Evolutionary conservation across 2,888 invertebrate species (phyloP), one percentile per base, ranked within the genome.

Genomic region (Archaeoteleia sp.): DNA sequence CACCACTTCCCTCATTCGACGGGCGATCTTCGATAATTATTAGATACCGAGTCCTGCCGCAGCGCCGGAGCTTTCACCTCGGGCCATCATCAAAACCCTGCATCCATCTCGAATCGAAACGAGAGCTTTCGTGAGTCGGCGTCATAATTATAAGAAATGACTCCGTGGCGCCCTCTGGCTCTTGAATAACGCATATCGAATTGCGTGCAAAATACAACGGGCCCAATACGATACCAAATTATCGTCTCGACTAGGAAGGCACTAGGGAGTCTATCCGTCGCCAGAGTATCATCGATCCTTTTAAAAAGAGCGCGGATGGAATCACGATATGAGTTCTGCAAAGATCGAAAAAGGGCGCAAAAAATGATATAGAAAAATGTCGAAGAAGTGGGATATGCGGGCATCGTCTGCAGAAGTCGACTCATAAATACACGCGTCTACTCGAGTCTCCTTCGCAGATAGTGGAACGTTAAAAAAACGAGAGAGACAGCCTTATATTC

Each of bases 1-100:
- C 51, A 15, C 48, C 46, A 54, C 67, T 72, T 74, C 74, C 74
- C 74, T 74, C 75, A 69, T 75, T 76, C 72, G 66, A 71, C 70
- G 54, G 71, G 61, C 67, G 68, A 74, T 75, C 75, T 67, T 69
- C 76, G 75, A 80, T 80, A 80, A 82, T 82, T 80, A 81, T 80
- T 74, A 77, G 78, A 79, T 72, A 42, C 40, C 54, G 20, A 6
- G n/a, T n/a, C n/a, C n/a, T n/a, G n/a, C n/a, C n/a, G n/a, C n/a
- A 23, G 40, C 25, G 32, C 25, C 27, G 35, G 46, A 66, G 42
- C 58, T 67, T 60, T 37, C 35, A 49, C 67, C 67, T 42, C 34
- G 27, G 55, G 67, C 60, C 20, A 53, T 49, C 57, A 53, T 43
- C 53, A 55, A 57, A 65, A 34, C 29, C 62, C 49, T 12, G 39